Base-by-base conservation (phyloP, 2,888 invertebrate species). In the Panopea generosa region DNA sequence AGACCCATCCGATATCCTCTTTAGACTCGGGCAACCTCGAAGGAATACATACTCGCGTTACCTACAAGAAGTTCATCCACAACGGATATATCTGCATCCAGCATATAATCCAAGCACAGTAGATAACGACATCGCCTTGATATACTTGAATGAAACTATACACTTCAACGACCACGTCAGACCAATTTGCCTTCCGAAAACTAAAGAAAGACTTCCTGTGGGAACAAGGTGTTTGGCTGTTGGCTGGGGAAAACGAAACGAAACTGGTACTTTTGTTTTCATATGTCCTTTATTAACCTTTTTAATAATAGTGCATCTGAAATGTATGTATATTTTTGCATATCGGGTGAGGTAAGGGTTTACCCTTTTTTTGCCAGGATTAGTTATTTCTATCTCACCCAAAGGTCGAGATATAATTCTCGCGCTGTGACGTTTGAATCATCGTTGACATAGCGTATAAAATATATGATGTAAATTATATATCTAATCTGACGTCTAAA, bases 111-210 rank as follows among this genome's bases (percentile, higher is more conserved):
- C 63, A 11, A 56, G 52, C 16, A 88, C 86, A 1, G 87, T 89
- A 6, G 84, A 86, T 57, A 87, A 89, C 59, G 90, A 90, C 56
- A 84, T 90, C 40, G 89, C 88, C 9, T 77, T 90, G 11, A 86
- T 90, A 43, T 77, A 84, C 26, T 76, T 89, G 27, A 79, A 82
- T 18, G 67, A 77, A 26, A 85, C 87, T 0, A 77, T 90, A 7
- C 74, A 69, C 16, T 86, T 89, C 66, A 89, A 84, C 66, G 89
- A 90, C 68, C 88, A 86, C 62, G 84, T 89, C 18, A 61, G 90
- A 33, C 89, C 90, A 7, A 70, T 87, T 16, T 90, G 90, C 59
- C 82, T 90, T 11, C 89, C 90, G 6, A 55, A 80, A 22, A 53
- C 66, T 9, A 50, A 29, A 7, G 59, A 84, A 24, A 61, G 59